Percentiles rank a stretch among this genome's conserved stretches.
Evolutionary conservation across 2,113 vertebrate genomes (phyloP).

Genomic region (Zapornia atra): DNA sequence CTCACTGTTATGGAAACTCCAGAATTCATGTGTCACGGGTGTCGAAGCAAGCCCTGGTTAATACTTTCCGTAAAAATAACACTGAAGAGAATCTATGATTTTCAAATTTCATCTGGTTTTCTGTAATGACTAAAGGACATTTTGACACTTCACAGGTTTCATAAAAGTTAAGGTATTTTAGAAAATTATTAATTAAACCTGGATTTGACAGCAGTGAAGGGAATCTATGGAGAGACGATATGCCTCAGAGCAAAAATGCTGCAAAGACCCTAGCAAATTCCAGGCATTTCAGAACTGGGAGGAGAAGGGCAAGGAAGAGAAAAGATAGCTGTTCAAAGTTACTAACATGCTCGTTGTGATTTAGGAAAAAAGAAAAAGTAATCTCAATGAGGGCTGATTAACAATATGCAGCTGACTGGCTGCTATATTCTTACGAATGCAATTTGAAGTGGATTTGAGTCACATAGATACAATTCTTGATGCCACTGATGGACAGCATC

Average conservation of each 20-base stretch:
- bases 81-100: neutral
- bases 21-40: neutral
- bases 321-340: neutral
- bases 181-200: neutral
- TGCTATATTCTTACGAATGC: neutral
- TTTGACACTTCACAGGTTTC: neutral
- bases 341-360: neutral
- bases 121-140: neutral
- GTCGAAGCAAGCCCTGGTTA: neutral
- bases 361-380: neutral
- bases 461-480: neutral
- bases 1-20: neutral
- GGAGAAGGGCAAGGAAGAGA: rapidly evolving
- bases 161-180: neutral
- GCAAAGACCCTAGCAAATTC: neutral
- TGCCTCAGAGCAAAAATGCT: neutral
- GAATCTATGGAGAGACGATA: neutral
- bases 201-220: neutral
- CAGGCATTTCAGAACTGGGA: neutral
- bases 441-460: neutral
- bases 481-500: neutral
- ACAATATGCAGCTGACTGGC: neutral
- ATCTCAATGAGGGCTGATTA: neutral
- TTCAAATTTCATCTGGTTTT: neutral
- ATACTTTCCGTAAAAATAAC: neutral